These are phyloP conservation scores for Mustela lutreola DNA, from an alignment of 2,113 vertebrate species.

Conservation along the genomic window DNA sequence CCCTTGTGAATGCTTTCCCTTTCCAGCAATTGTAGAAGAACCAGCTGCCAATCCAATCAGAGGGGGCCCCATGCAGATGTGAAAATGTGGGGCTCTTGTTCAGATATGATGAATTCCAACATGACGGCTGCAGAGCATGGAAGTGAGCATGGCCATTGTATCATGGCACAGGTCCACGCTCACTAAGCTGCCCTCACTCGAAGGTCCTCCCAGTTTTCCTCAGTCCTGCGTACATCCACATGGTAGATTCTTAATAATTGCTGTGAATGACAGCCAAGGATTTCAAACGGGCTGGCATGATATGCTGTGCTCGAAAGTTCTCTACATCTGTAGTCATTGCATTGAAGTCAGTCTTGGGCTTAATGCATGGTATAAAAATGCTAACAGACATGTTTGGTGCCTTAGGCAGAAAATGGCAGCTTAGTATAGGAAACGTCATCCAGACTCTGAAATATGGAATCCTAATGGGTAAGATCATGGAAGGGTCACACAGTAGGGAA, in stretches of 20 bases:
- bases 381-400: background rate
- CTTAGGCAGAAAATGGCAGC: background rate
- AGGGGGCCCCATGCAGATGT: background rate
- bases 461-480: background rate
- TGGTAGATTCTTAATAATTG: background rate
- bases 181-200: background rate
- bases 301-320: background rate
- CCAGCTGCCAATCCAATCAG: background rate
- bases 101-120: background rate
- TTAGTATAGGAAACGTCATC: constrained; percentile 1
- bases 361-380: background rate
- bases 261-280: constrained; percentile 38
- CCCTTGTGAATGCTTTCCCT: background rate
- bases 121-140: background rate
- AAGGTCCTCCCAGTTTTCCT: background rate
- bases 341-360: background rate
- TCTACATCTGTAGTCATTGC: background rate
- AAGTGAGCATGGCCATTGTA: accelerated
- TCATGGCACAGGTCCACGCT: background rate
- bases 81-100: background rate
- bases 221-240: background rate
- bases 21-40: background rate
- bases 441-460: background rate
- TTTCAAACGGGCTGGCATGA: background rate
- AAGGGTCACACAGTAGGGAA: background rate